Evolutionary conservation across 2,797 vertebrate species (phyloP).

Genomic region (Sylvia borin): DNA sequence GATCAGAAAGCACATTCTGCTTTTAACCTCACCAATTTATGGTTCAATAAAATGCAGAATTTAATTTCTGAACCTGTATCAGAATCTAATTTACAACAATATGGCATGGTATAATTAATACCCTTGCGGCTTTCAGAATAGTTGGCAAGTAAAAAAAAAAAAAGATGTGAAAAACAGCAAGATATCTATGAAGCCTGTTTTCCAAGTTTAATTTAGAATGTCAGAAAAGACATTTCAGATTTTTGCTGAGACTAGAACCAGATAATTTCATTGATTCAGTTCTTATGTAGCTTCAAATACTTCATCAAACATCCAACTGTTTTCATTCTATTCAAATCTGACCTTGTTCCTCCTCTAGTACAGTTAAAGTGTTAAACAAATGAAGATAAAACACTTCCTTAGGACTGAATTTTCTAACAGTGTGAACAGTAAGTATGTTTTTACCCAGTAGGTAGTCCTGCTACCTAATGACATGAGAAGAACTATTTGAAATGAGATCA

Average conservation of each 20-base stretch:
- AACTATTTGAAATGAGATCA: not conserved
- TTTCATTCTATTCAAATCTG: not conserved
- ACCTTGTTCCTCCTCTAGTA: not conserved
- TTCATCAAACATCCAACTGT: not conserved
- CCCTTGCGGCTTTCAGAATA: not conserved
- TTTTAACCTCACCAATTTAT: slow-evolving; percentile 28
- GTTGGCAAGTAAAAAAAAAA: not conserved
- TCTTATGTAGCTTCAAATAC: not conserved
- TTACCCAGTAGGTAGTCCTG: not conserved
- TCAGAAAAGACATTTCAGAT: not conserved
- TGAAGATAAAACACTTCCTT: not conserved
- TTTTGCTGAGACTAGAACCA: not conserved
- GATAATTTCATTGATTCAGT: not conserved
- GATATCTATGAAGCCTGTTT: not conserved
- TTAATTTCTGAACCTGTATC: slow-evolving; percentile 11
- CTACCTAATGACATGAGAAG: not conserved
- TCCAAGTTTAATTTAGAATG: not conserved
- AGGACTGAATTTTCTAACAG: not conserved
- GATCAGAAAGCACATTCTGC: not conserved
- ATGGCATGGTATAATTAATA: not conserved
- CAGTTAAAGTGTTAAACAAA: not conserved
- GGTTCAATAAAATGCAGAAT: not conserved
- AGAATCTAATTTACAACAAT: slow-evolving; percentile 25
- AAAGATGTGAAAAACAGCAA: not conserved
- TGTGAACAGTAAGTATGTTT: not conserved